Percentiles rank a stretch among this genome's conserved stretches.
Evolutionary conservation across 1,140 invertebrate species (phyloP).

Genomic region (Camponotus pennsylvanicus): DNA sequence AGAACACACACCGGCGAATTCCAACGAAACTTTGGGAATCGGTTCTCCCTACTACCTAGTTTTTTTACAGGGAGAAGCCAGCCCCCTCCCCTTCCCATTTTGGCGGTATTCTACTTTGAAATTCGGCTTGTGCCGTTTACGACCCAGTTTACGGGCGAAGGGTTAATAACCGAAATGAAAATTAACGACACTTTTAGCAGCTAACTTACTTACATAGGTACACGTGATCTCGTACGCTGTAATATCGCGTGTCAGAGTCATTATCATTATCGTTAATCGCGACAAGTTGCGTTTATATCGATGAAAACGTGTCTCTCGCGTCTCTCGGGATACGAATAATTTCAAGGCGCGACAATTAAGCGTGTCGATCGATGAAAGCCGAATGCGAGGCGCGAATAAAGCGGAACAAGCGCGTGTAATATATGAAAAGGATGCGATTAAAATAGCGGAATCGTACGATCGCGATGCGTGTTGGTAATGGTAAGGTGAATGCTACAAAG

Average conservation of each 20-base stretch:
- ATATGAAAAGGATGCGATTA: slow-evolving; percentile 55
- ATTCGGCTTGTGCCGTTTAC: no score
- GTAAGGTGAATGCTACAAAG: slow-evolving; percentile 53
- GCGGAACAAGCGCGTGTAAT: slow-evolving; percentile 33
- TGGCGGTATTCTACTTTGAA: no score
- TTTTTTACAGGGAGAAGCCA: no score
- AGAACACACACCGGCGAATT: no score
- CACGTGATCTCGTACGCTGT: background rate
- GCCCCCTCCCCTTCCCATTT: no score
- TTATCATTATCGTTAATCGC: slow-evolving; percentile 40
- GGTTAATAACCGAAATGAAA: background rate
- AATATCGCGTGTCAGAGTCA: slow-evolving; percentile 18
- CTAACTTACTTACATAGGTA: background rate
- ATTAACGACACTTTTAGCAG: slow-evolving; percentile 11
- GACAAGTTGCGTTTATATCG: slow-evolving; percentile 13
- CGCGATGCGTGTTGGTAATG: slow-evolving; percentile 53
- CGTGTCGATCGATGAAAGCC: slow-evolving; percentile 42
- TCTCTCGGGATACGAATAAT: slow-evolving; percentile 32
- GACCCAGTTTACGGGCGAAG: no score
- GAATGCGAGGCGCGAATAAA: slow-evolving; percentile 43
- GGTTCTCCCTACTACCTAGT: no score
- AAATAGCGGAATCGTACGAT: slow-evolving; percentile 53
- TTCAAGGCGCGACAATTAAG: slow-evolving; percentile 48
- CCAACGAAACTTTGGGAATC: no score
- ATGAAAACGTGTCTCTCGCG: slow-evolving; percentile 10